Evolutionary conservation across 1,140 invertebrate genomes (phyloP).

Genomic region (Ylistrum balloti): DNA sequence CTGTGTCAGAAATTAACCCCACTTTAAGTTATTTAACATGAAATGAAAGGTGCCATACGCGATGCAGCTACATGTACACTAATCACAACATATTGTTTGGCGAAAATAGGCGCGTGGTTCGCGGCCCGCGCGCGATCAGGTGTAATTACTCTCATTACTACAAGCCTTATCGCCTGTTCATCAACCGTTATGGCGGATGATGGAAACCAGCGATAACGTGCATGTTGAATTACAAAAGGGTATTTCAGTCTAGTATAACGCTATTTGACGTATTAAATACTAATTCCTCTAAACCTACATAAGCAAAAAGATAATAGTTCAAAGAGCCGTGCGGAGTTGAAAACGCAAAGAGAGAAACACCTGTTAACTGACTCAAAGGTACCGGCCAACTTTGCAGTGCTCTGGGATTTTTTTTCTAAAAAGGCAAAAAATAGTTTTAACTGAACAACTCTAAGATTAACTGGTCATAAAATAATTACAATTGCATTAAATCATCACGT

Average conservation of each 20-base stretch:
- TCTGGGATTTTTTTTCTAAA: background rate
- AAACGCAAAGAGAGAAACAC: background rate
- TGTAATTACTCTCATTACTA: conserved; percentile 1
- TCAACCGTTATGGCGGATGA: conserved; percentile 31
- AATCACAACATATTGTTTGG: conserved; percentile 24
- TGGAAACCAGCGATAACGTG: background rate
- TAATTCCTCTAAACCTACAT: conserved; percentile 9
- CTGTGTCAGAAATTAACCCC: conserved; percentile 32
- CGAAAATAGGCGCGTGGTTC: conserved; percentile 19
- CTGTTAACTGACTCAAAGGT: background rate
- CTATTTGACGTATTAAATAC: conserved; percentile 21
- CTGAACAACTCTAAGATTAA: conserved; percentile 28
- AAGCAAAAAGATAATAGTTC: conserved; percentile 35
- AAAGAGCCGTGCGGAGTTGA: background rate
- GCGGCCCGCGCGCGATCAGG: background rate
- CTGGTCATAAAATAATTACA: conserved; percentile 40
- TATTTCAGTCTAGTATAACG: conserved; percentile 29
- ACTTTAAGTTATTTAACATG: conserved; percentile 27
- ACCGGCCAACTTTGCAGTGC: background rate
- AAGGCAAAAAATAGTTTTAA: background rate
- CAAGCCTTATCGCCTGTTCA: conserved; percentile 32
- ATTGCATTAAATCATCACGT: conserved; percentile 48
- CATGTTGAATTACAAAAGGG: conserved; percentile 28
- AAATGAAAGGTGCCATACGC: conserved; percentile 3
- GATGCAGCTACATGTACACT: background rate